A percentile compares a stretch with the other conserved stretches of the same genome.
phyloP scores from a whole-genome alignment of 2,797 vertebrate genomes.

The Decapterus maruadsi region DNA sequence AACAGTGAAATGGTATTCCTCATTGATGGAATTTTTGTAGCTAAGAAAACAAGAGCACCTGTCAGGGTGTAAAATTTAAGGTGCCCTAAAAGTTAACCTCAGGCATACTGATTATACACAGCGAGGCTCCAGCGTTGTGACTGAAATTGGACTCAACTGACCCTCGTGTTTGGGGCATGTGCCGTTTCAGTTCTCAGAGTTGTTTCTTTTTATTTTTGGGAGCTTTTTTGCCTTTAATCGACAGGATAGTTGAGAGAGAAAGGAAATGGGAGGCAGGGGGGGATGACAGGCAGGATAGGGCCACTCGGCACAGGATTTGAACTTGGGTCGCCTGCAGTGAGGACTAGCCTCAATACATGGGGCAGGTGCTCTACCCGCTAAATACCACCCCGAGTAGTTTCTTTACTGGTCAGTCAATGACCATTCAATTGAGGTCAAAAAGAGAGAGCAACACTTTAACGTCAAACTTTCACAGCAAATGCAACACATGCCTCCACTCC shows the following conservation, averaged over 20 bases:
- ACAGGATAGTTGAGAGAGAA: too few relatives aligned
- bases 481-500: background rate
- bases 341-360: too few relatives aligned
- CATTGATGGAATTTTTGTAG: conserved; percentile 31
- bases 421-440: background rate
- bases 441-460: background rate
- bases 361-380: too few relatives aligned
- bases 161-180: background rate
- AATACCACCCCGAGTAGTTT: too few relatives aligned
- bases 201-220: too few relatives aligned
- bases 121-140: background rate
- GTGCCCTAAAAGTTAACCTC: conserved; percentile 10
- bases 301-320: too few relatives aligned
- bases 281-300: too few relatives aligned
- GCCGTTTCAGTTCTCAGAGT: background rate
- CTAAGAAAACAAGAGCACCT: conserved; percentile 2
- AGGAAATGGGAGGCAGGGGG: too few relatives aligned
- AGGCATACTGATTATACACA: conserved; percentile 10
- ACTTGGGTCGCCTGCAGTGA: too few relatives aligned
- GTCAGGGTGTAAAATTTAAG: background rate
- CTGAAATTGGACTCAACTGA: background rate
- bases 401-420: background rate
- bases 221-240: too few relatives aligned
- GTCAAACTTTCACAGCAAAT: background rate
- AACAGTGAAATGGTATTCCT: conserved; percentile 13